Percentiles rank a stretch among this genome's conserved stretches.
These are phyloP conservation scores for Lysandra coridon DNA, from an alignment of 2,888 invertebrate genomes.

Conservation along the genomic window DNA sequence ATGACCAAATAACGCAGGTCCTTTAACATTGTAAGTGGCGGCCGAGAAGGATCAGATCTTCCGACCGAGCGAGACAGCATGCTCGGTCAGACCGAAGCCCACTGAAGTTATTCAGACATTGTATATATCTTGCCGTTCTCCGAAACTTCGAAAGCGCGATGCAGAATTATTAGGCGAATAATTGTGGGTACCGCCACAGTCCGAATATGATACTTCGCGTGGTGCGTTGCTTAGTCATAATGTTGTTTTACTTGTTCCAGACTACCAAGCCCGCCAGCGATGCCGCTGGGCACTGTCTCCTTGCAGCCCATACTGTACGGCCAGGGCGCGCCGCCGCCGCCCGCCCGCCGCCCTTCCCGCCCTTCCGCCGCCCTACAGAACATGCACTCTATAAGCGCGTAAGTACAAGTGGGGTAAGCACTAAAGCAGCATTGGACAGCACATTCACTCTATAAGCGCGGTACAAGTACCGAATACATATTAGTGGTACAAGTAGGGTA, in stretches of 20 bases:
- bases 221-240: not conserved
- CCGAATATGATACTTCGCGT: not conserved
- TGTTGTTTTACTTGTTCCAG: constrained; percentile 46
- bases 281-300: constrained; percentile 74
- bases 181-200: too few relatives aligned
- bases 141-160: too few relatives aligned
- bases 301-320: constrained; percentile 80
- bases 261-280: constrained; percentile 74
- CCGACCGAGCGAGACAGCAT: too few relatives aligned
- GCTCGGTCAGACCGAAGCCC: too few relatives aligned
- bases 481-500: too few relatives aligned
- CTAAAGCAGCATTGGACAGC: not conserved
- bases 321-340: constrained; percentile 73
- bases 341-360: constrained; percentile 76
- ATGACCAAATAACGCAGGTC: too few relatives aligned
- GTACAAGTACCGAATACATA: constrained; percentile 61
- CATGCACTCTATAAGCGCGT: constrained; percentile 85
- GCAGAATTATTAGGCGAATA: too few relatives aligned
- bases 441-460: constrained; percentile 82
- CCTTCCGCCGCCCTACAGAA: constrained; percentile 81
- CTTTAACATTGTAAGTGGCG: too few relatives aligned
- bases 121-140: too few relatives aligned
- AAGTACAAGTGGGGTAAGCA: constrained; percentile 64
- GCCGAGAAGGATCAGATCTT: too few relatives aligned
- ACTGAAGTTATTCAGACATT: too few relatives aligned